These are phyloP conservation scores for Magallana ariakensis DNA, from an alignment of 1,140 invertebrate species.

Conservation along the genomic window DNA sequence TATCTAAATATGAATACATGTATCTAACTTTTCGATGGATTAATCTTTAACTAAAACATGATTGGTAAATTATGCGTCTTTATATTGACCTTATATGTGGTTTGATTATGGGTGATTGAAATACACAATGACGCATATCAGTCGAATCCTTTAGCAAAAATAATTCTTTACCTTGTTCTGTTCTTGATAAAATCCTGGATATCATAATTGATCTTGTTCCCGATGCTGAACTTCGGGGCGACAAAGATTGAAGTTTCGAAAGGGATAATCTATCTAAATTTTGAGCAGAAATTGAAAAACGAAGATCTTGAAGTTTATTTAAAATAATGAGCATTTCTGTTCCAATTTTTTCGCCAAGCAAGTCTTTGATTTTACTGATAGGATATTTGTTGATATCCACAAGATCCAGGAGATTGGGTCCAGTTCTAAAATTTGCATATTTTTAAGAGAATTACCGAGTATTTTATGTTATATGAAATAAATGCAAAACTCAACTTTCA, in stretches of 20 bases:
- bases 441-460: no score
- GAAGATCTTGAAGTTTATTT: constrained; percentile 5
- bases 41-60: no score
- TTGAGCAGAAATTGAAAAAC: constrained; percentile 3
- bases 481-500: no score
- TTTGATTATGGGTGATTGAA: no score
- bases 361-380: background rate
- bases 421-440: background rate
- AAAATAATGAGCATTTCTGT: constrained; percentile 7
- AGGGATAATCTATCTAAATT: constrained; percentile 9
- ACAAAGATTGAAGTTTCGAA: background rate
- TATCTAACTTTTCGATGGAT: no score
- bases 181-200: constrained; percentile 6
- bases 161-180: constrained; percentile 9
- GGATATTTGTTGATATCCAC: constrained; percentile 13
- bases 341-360: background rate
- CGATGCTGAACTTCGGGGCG: background rate
- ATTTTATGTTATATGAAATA: no score
- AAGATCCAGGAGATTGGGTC: constrained; percentile 6
- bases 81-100: no score
- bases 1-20: no score
- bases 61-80: no score
- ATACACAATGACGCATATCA: no score
- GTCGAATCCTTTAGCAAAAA: no score
- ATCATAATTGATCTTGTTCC: constrained; percentile 30